Evolutionary conservation across 2,113 vertebrate genomes (phyloP), one percentile per base, ranked within the genome.

Genomic region (Sylvia atricapilla): DNA sequence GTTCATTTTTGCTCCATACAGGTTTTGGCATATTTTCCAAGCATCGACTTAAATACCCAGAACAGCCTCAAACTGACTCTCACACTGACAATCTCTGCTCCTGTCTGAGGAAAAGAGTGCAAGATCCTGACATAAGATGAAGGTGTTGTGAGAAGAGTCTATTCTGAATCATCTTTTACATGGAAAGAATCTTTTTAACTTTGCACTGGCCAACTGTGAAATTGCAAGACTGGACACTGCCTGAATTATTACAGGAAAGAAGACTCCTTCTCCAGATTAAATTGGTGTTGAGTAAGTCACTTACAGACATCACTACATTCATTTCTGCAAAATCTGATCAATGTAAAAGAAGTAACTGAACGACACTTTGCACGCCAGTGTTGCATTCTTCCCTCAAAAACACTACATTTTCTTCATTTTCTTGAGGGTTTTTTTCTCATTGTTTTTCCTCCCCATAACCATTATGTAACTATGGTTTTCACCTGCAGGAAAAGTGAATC

Each of bases 351-450:
- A 79, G 43, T 55, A 33, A 63, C 35, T 28, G 67, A 53, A 70
- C 53, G 19, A 35, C 76, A 69, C 25, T 93, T 78, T 23, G 39
- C 68, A 69, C 0, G 1, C 8, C 30, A 43, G 21, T 30, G 18
- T 30, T 74, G 35, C 16, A 44, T 70, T 79, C 31, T 82, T 82
- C 73, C 28, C 16, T 33, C 27, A 21, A 76, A 87, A 94, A n/a
- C 22, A 53, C 11, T 25, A 17, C 1, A 50, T 52, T 63, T 66
- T 27, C 33, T 58, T 79, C 11, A 43, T 69, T 80, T 79, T 43
- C 14, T 37, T 64, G 28, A 37, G 14, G 0, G 0, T 4, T 35
- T 4, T 23, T 28, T 43, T 2, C 4, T 2, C 1, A 1, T 4
- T 28, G 20, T 14, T 13, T 15, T 15, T 1, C 2, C 2, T 31